phyloP scores from a whole-genome alignment of 2,888 invertebrate genomes.

The Pandemis cinnamomeana region DNA sequence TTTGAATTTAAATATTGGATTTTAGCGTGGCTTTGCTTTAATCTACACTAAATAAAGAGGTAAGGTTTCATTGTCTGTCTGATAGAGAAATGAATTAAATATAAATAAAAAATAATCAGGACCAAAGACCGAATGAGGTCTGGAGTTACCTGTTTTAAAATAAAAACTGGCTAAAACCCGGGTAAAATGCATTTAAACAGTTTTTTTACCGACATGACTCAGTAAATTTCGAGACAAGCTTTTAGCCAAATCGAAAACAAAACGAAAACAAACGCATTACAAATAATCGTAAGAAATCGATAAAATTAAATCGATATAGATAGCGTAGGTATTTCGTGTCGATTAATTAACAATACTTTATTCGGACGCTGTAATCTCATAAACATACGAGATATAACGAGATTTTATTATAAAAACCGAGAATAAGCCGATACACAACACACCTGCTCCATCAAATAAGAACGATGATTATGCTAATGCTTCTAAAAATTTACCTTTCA shows the following conservation, averaged over 20 bases:
- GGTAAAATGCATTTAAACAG: neutral
- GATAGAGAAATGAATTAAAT: no score
- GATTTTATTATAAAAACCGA: conserved; percentile 81
- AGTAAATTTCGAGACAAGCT: conserved; percentile 34
- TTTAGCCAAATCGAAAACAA: conserved; percentile 43
- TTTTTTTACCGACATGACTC: conserved; percentile 13
- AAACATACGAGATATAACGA: conserved; percentile 74
- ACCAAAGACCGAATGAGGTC: no score
- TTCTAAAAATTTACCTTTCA: conserved; percentile 63
- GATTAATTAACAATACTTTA: conserved; percentile 64
- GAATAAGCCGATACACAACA: conserved; percentile 81
- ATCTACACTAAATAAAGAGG: no score
- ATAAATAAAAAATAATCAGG: no score
- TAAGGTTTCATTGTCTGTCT: no score
- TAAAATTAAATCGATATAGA: conserved; percentile 46
- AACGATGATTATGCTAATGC: conserved; percentile 80
- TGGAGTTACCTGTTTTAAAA: neutral
- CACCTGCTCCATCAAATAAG: conserved; percentile 82
- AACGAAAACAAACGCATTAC: conserved; percentile 33
- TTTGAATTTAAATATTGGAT: neutral
- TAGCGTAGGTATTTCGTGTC: conserved; percentile 52
- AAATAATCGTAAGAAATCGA: conserved; percentile 48
- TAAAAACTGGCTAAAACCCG: neutral
- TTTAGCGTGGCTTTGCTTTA: no score
- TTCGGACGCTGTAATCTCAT: conserved; percentile 64